Base-by-base conservation (phyloP, 2,113 vertebrate genomes). In the Phyllostomus discolor region DNA sequence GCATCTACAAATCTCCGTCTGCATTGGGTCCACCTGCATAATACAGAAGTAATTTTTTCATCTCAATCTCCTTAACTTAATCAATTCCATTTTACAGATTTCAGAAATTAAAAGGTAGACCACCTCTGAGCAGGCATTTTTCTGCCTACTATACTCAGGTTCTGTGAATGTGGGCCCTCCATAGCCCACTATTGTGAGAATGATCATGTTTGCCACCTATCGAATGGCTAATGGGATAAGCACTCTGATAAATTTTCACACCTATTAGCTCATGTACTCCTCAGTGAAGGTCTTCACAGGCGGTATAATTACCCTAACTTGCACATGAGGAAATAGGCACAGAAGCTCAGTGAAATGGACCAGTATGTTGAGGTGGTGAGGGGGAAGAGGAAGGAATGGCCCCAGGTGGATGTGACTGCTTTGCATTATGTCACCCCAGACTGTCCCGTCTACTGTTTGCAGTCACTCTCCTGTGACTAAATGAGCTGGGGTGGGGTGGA, bases 11-110 rank as follows among this genome's bases (percentile, higher is more conserved):
- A 22, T 62, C 76, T 26, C 66, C 52, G 5, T 7, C 15, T 26
- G 28, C 10, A 50, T 8, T 64, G 17, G 28, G 31, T n/a, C 50
- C 57, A 50, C 64, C 78, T 86, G 67, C 16, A 82, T 38, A 54
- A 66, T 85, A 19, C 64, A 87, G 72, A 80, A 95, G n/a, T 59
- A 73, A 52, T 59, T 33, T 69, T 24, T 38, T 38, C 64, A 43
- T 92, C 43, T 87, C n/a, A 66, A 90, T 26, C 5, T 62, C 22
- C 66, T 62, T 84, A 46, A 41, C 7, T 86, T 59, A 17, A 43
- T 64, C 22, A 50, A 41, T 62, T 62, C 24, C 24, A 24, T 54
- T 19, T 57, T 12, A 31, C 9, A 57, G 50, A 26, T 38, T 70
- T 90, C 43, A 76, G 43, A 38, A 38, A 75, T 70, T 43, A 3